Conservation (phyloP, 2,113 vertebrate species). For the Eulemur macaco region DNA sequence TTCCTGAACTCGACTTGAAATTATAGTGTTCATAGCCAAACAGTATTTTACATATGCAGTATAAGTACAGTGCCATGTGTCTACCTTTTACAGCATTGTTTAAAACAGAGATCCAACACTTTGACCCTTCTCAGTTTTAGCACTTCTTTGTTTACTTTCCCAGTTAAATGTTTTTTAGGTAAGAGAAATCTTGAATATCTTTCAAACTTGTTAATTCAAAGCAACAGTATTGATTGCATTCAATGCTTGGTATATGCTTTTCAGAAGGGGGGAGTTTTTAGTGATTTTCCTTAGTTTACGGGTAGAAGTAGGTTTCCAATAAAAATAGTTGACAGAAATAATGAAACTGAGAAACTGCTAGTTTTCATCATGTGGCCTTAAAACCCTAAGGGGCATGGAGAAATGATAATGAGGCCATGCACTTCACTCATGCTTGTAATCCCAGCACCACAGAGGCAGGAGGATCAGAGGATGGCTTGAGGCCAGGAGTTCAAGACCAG, state of each 20-base stretch:
- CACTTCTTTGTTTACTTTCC: neutral
- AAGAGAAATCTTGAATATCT: slow-evolving; percentile 15
- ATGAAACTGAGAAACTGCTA: neutral
- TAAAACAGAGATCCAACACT: neutral
- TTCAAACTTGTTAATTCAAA: slow-evolving; percentile 34
- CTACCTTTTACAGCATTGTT: neutral
- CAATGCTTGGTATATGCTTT: neutral
- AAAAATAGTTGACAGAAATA: neutral
- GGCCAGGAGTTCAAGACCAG: too few relatives aligned
- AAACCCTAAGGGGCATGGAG: neutral
- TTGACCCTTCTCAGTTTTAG: neutral
- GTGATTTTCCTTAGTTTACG: neutral
- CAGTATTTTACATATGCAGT: neutral
- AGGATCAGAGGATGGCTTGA: too few relatives aligned
- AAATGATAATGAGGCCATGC: neutral
- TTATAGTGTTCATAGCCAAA: neutral
- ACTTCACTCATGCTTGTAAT: too few relatives aligned
- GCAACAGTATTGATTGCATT: neutral
- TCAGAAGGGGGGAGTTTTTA: neutral
- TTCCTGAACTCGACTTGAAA: neutral
- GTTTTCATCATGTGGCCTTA: neutral
- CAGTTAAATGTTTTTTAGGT: slow-evolving; percentile 1
- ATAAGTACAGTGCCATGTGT: neutral
- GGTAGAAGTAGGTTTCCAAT: slow-evolving; percentile 20
- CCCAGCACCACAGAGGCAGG: too few relatives aligned